Percentiles rank a stretch among this genome's conserved stretches.
phyloP scores from a whole-genome alignment of 2,113 vertebrate species.

The Rousettus leschenaultii region DNA sequence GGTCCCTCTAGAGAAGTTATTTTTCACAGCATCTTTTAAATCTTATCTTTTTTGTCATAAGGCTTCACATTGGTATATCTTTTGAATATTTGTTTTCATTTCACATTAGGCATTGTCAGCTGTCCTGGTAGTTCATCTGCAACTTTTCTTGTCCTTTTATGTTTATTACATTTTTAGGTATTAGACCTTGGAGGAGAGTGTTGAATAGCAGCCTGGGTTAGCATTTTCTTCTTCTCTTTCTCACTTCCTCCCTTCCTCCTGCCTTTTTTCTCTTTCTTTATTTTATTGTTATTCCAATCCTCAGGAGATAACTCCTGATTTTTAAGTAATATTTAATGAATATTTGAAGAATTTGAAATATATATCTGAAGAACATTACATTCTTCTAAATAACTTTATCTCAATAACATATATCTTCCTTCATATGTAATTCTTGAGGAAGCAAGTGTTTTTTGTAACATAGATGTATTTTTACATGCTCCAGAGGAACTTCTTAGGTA shows the following conservation, averaged over 20 bases:
- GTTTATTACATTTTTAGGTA: not conserved
- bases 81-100: not conserved
- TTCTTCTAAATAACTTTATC: too few relatives aligned
- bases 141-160: not conserved
- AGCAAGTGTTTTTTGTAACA: not conserved
- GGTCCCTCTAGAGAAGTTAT: not conserved
- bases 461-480: not conserved
- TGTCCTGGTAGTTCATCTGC: not conserved
- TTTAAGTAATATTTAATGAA: not conserved
- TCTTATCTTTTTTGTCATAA: not conserved
- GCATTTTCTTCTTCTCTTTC: not conserved
- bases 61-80: not conserved
- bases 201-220: not conserved
- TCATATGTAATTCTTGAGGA: not conserved
- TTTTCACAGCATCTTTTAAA: not conserved
- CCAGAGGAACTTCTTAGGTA: not conserved
- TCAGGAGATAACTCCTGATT: not conserved
- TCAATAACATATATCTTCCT: not conserved
- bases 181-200: not conserved
- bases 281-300: not conserved
- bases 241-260: fast-evolving
- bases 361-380: not conserved
- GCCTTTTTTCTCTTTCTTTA: not conserved
- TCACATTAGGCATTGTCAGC: not conserved
- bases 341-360: not conserved